Evolutionary conservation across 2,113 vertebrate genomes (phyloP), one percentile per base, ranked within the genome.

Genomic region (Rhabdomys dilectus): DNA sequence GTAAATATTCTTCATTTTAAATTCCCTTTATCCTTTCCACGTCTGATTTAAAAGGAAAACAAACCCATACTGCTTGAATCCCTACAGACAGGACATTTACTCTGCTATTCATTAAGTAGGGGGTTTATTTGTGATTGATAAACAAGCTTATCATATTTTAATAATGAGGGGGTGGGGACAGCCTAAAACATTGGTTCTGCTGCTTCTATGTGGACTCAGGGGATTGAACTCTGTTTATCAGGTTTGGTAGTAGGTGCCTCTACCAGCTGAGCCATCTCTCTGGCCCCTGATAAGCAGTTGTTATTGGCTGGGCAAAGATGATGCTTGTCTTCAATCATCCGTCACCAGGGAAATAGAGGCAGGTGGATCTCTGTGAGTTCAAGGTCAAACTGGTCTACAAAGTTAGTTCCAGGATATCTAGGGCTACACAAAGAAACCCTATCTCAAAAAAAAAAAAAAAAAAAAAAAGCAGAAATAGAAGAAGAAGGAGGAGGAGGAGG

Each of bases 1-100:
- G 86, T 96, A 97, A 94, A 92, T 93, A 91, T 91, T 80, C 78
- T 85, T 93, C 75, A 62, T 56, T 88, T 93, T 92, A 92, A 96
- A 93, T 95, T 95, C 53, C 24, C 58, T 94, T 97, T 88, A 64
- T 82, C 56, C 87, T 96, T 64, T 76, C 66, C 56, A 86, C 73
- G 51, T 29, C n/a, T 53, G 87, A 75, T 89, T 88, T 31, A 39
- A 68, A 60, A 60, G 22, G 62, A 66, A n/a, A 15, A 51, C 82
- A 91, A 64, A 45, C 13, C 39, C 45, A 70, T 34, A n/a, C 89
- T 94, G 16, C 75, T 91, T 91, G n/a, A 95, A 86, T 92, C 66
- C 36, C 48, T 77, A 45, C 81, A 88, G 90, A 36, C 15, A 76
- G 87, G 75, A 95, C 76, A 94, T 97, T 88, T 85, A 68, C 88